Base-by-base conservation (phyloP, 2,888 invertebrate species). In the Ferrisia virgata region DNA sequence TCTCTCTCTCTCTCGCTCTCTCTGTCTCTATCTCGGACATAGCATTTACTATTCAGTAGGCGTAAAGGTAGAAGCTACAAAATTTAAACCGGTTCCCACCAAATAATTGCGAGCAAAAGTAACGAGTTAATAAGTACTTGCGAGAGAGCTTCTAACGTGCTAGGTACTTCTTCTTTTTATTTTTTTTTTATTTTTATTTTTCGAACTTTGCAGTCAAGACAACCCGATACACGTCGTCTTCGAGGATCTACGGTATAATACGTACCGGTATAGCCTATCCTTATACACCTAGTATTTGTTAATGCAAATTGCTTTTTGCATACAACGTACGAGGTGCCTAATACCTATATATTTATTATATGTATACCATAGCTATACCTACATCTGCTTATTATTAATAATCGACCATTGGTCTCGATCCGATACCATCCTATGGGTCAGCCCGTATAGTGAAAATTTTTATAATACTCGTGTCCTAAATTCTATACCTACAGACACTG, bases 51-150 rank as follows among this genome's bases (percentile, higher is more conserved):
- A 64, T 64, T 64, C 64, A 64, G 64, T 64, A 64, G 64, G 72
- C 72, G 72, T 76, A 76, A 76, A 76, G 72, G 72, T 76, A 76
- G 72, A 76, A 76, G 72, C 72, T 76, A 76, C 72, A 76, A 76
- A 76, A 76, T 76, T 76, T 76, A 76, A 76, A 76, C 72, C 72
- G 72, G 72, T 76, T 76, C 6, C 28, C 0, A 13, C 11, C 31
- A 15, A 64, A 36, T 76, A 76, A 76, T 36, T 76, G 72, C 72
- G 33, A 64, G 72, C 36, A 36, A 33, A 36, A 76, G 72, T 76
- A 76, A 76, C 72, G 72, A 76, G 72, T 76, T 76, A 76, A 76
- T 76, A 76, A 76, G 72, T 36, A 76, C 72, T 76, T 76, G 28
- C 28, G 28, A 28, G 28, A 64, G 28, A 64, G 64, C 64, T 64